A percentile compares a stretch with the other conserved stretches of the same genome.
These are phyloP conservation scores for Sebastiscus albofasciatus DNA, from an alignment of 2,797 vertebrate genomes.

Conservation along the genomic window DNA sequence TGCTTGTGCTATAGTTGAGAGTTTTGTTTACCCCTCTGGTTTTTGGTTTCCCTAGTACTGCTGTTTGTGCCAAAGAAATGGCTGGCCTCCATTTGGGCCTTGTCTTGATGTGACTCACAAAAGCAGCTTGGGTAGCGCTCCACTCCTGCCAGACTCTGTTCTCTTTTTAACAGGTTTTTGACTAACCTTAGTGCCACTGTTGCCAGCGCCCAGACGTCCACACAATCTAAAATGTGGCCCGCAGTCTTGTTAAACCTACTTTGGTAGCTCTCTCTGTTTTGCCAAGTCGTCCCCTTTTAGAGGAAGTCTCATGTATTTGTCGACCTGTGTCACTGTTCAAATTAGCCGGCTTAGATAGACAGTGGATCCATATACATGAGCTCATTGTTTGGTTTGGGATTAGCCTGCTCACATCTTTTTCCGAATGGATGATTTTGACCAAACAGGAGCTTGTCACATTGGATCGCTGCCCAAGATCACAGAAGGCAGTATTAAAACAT, in stretches of 20 bases:
- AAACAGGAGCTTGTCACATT: conserved; percentile 53
- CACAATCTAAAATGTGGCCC: conserved; percentile 30
- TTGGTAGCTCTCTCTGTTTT: conserved; percentile 17
- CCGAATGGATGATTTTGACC: conserved; percentile 51
- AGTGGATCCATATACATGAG: conserved; percentile 39
- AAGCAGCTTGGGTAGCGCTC: conserved; percentile 40
- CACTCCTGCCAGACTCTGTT: conserved; percentile 39
- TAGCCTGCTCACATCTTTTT: conserved; percentile 45
- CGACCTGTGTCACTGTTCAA: conserved; percentile 20
- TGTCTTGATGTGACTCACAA: conserved; percentile 46
- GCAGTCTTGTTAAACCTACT: conserved; percentile 27
- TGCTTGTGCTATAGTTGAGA: not conserved
- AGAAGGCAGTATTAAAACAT: conserved; percentile 65
- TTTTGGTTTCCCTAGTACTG: conserved; percentile 46
- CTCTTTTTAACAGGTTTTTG: conserved; percentile 52
- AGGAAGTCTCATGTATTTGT: conserved; percentile 27
- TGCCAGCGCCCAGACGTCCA: conserved; percentile 34
- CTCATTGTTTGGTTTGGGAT: conserved; percentile 56
- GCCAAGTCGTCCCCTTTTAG: conserved; percentile 16
- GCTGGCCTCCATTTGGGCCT: conserved; percentile 24
- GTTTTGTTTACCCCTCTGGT: conserved; percentile 12
- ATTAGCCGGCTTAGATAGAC: conserved; percentile 45
- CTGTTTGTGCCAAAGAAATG: conserved; percentile 42
- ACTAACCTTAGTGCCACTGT: conserved; percentile 44
- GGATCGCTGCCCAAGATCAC: conserved; percentile 44